A percentile compares a stretch with the other conserved stretches of the same genome.
phyloP scores from a whole-genome alignment of 53 echinoderm and acorn worm species.

The Holothuria scabra region DNA sequence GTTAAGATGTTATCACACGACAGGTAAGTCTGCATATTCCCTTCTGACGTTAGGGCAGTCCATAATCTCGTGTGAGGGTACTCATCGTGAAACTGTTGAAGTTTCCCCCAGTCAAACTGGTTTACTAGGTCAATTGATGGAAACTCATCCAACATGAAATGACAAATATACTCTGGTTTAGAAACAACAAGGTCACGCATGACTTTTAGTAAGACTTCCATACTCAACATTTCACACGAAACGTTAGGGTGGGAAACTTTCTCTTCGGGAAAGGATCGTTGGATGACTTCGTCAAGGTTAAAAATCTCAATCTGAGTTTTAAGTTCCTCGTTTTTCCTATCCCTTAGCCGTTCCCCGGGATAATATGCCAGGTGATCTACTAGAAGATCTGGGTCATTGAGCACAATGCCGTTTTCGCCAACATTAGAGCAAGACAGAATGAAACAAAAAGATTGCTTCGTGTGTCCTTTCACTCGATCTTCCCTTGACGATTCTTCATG shows the following conservation, averaged over 20 bases:
- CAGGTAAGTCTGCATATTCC: slow-evolving; percentile 25
- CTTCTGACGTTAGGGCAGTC: slow-evolving; percentile 4
- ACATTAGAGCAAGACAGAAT: slow-evolving; percentile 18
- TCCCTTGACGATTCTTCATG: too few relatives aligned
- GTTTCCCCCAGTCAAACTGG: neutral
- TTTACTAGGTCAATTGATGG: slow-evolving; percentile 2
- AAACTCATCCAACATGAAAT: slow-evolving; percentile 28
- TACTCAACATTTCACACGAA: slow-evolving; percentile 6
- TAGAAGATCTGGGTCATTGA: slow-evolving; percentile 22
- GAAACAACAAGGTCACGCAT: neutral
- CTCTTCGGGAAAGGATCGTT: slow-evolving; percentile 16
- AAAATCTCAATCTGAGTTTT: neutral
- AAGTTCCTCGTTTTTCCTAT: neutral
- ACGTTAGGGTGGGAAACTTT: slow-evolving; percentile 7
- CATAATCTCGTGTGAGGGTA: slow-evolving; percentile 21
- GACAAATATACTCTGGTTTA: neutral
- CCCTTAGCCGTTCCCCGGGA: neutral
- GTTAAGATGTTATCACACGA: neutral
- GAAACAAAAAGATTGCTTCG: neutral
- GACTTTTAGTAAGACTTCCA: neutral
- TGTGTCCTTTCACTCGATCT: neutral
- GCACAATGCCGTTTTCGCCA: slow-evolving; percentile 17
- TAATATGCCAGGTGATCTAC: neutral
- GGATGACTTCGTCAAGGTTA: slow-evolving; percentile 10
- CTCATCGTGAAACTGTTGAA: neutral